Conservation (phyloP, 2,888 invertebrate species). For the Lasioglossum vierecki region DNA sequence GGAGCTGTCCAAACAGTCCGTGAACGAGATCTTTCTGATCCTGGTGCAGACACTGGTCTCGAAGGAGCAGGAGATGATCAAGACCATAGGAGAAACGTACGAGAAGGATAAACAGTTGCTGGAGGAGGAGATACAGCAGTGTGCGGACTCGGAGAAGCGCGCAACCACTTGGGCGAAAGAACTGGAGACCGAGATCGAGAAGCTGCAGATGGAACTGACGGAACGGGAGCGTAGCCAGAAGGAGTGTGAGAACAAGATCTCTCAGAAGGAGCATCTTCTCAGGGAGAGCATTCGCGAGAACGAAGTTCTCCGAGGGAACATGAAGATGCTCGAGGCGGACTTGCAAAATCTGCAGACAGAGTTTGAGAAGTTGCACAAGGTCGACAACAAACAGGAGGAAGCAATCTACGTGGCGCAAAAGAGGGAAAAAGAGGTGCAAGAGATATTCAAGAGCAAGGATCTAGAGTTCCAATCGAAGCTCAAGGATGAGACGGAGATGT, state of each 20-base stretch:
- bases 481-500: conserved; percentile 68
- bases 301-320: conserved; percentile 71
- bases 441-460: conserved; percentile 69
- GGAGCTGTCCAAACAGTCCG: conserved; percentile 62
- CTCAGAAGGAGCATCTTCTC: conserved; percentile 69
- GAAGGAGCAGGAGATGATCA: conserved; percentile 78
- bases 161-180: conserved; percentile 73
- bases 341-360: conserved; percentile 72
- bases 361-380: conserved; percentile 67
- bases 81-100: conserved; percentile 66
- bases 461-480: conserved; percentile 73
- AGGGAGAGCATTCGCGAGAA: conserved; percentile 76
- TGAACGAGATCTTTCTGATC: conserved; percentile 72
- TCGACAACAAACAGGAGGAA: conserved; percentile 55
- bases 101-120: conserved; percentile 69
- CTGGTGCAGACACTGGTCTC: conserved; percentile 75
- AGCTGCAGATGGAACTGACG: conserved; percentile 73
- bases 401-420: conserved; percentile 74
- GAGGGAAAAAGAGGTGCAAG: conserved; percentile 70
- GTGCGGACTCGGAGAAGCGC: conserved; percentile 74
- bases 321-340: conserved; percentile 73
- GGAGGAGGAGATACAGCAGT: conserved; percentile 74
- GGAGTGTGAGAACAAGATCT: conserved; percentile 59
- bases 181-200: conserved; percentile 79
- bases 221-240: conserved; percentile 66